Evolutionary conservation across 2,797 vertebrate species (phyloP).

Genomic region (Myotis findleyi): DNA sequence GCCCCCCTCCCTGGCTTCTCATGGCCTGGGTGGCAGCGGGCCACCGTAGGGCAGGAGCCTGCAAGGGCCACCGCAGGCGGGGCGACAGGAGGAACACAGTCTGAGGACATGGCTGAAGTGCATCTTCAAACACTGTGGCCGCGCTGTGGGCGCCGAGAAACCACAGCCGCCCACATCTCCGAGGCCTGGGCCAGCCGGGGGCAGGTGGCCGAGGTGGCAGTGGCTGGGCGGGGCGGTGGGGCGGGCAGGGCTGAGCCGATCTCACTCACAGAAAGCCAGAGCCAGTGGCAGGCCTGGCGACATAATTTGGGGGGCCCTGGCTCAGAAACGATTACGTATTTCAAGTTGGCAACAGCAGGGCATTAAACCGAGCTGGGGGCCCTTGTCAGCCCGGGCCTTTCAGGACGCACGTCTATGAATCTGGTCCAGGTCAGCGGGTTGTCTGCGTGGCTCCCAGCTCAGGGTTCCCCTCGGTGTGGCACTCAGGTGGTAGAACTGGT

Average conservation of each 20-base stretch:
- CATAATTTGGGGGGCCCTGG: not conserved
- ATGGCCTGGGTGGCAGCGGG: not conserved
- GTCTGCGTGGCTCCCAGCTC: not conserved
- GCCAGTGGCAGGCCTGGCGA: not conserved
- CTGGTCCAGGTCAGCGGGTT: not conserved
- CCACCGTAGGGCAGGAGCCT: not conserved
- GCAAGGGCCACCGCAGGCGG: conserved; percentile 29
- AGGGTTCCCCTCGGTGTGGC: not conserved
- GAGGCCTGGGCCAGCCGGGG: not conserved
- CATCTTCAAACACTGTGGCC: conserved; percentile 61
- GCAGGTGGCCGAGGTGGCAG: conserved; percentile 45
- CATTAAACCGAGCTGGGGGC: not conserved
- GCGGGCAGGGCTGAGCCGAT: not conserved
- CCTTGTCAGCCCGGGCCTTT: not conserved
- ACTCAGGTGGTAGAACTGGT: not conserved
- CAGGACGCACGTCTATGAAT: fast-evolving
- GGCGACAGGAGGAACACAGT: conserved; percentile 56
- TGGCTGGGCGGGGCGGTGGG: not conserved
- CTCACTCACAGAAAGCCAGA: conserved; percentile 1
- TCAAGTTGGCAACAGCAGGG: not conserved
- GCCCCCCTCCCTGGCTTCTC: not conserved
- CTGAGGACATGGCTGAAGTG: conserved; percentile 45
- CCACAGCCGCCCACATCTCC: conserved; percentile 70
- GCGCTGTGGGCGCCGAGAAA: conserved; percentile 46
- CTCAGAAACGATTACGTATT: not conserved